These are phyloP conservation scores for Drosophila lacicola DNA, from an alignment of 2,888 invertebrate genomes.

Conservation along the genomic window DNA sequence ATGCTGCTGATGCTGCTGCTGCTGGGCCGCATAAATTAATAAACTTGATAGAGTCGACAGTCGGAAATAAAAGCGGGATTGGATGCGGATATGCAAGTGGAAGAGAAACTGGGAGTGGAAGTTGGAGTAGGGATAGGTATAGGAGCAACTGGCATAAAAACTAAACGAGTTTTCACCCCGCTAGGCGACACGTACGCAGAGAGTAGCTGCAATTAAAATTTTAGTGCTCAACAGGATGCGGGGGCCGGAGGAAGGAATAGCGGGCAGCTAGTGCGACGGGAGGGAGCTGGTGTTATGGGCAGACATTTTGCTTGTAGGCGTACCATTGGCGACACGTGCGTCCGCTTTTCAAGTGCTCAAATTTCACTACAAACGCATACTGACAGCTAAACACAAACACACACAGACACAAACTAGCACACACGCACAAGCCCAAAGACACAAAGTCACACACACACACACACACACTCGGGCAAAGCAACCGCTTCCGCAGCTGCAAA, in stretches of 20 bases:
- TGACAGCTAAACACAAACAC: conserved; percentile 10
- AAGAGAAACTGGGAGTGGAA: not conserved
- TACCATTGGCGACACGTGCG: conserved; percentile 45
- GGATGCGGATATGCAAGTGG: not conserved
- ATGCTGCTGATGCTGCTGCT: conserved; percentile 5
- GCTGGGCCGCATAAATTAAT: conserved; percentile 74
- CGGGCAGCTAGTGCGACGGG: too few relatives aligned
- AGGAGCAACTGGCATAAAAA: conserved; percentile 57
- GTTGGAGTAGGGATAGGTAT: not conserved
- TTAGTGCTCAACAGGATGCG: conserved; percentile 55
- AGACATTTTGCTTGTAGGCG: conserved; percentile 21
- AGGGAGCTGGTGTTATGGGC: not conserved
- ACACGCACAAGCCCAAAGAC: conserved; percentile 3
- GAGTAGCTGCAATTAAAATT: conserved; percentile 78
- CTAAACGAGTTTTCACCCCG: conserved; percentile 69
- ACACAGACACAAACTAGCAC: not conserved
- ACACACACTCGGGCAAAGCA: conserved; percentile 1
- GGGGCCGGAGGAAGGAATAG: not conserved
- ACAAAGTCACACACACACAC: not conserved
- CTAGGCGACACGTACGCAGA: conserved; percentile 65
- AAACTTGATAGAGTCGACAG: conserved; percentile 62
- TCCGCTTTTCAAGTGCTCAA: conserved; percentile 52
- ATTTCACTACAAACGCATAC: conserved; percentile 51
- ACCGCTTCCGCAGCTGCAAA: conserved; percentile 65
- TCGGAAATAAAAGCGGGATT: too few relatives aligned